Base-by-base conservation (phyloP, 2,113 vertebrate species). In the Bucco capensis region DNA sequence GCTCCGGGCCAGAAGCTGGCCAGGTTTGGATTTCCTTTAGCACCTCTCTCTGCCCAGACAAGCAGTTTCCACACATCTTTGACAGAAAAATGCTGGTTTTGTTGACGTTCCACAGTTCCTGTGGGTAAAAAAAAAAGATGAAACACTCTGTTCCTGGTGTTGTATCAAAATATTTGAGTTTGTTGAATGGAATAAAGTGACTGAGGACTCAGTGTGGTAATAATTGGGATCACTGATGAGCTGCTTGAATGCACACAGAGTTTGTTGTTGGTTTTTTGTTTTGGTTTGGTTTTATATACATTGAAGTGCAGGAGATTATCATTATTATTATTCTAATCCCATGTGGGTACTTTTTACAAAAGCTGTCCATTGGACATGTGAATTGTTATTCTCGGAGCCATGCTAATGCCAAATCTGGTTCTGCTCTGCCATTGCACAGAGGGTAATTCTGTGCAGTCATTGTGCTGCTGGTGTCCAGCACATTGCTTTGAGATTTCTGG, bases 241-340 rank as follows among this genome's bases (percentile, higher is more conserved):
- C 62, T 7, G 12, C 80, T 81, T 90, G 57, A 92, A 90, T 93
- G 94, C 58, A 54, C 70, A 90, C 58, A n/a, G n/a, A n/a, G n/a
- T n/a, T 30, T 64, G 19, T 60, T 18, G 74, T 88, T 91, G 80
- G 40, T 15, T 42, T 42, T 77, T 88, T 91, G 80, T 42, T 77
- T 88, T 91, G 80, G 80, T 42, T 77, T 88, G 90, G 80, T 91
- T 49, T 28, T 51, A 8, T 22, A 51, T 31, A 53, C 37, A 53
- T 51, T 72, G 22, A 83, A 78, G 66, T 86, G 66, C n/a, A 81
- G 64, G 54, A 84, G 23, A 65, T 88, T 44, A 35, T 57, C 71
- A 30, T 73, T 64, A 70, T 83, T 58, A 37, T 71, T 80, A 19
- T 71, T 79, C 5, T 70, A n/a, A 33, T 83, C 80, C 61, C 73